Evolutionary conservation across 2,888 invertebrate species (phyloP).

Genomic region (Diaphora mendica): DNA sequence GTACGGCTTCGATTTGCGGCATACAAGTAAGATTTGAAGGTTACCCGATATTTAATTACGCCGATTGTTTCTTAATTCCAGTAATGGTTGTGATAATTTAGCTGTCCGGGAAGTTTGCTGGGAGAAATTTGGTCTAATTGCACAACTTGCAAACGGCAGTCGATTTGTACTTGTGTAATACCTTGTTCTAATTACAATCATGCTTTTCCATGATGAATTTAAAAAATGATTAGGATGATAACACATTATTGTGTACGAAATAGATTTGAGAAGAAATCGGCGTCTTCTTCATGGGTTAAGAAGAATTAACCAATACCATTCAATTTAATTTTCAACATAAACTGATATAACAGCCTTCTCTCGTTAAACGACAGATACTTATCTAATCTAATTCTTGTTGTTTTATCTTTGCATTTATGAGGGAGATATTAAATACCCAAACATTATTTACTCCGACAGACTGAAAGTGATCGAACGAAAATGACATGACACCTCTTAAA

Average conservation of each 20-base stretch:
- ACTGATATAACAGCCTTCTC: too few species aligned
- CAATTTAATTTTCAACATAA: background rate
- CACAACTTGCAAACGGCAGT: background rate
- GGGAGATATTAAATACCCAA: too few species aligned
- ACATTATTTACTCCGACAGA: too few species aligned
- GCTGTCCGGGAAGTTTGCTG: background rate
- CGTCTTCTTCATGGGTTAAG: background rate
- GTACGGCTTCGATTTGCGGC: conserved; percentile 13
- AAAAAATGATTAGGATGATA: background rate
- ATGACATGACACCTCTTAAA: too few species aligned
- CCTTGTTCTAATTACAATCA: background rate
- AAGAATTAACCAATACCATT: background rate
- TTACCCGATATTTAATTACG: conserved; percentile 10
- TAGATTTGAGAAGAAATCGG: background rate
- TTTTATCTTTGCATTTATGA: too few species aligned
- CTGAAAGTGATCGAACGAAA: too few species aligned
- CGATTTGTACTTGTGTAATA: background rate
- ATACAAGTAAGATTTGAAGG: conserved; percentile 8
- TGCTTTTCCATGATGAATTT: background rate
- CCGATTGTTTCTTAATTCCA: conserved; percentile 11
- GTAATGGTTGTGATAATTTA: conserved; percentile 1
- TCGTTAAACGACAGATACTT: too few species aligned
- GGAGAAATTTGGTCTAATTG: conserved; percentile 2
- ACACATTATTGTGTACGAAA: background rate
- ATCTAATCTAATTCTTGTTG: too few species aligned